phyloP scores from a whole-genome alignment of 2,113 vertebrate genomes.

The Callipepla squamata region DNA sequence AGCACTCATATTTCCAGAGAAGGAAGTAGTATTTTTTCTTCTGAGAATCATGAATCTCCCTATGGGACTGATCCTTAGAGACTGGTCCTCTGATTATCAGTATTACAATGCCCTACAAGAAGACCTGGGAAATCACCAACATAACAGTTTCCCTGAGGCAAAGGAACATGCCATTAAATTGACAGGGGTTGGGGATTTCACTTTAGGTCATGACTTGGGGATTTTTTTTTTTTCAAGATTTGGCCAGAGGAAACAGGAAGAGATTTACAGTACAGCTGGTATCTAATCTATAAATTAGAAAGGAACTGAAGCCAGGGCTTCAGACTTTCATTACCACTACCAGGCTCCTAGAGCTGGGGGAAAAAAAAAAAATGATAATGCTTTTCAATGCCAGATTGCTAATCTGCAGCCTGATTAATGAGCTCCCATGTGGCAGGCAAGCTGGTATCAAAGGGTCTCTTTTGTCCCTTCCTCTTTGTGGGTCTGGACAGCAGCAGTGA shows the following conservation, averaged over 20 bases:
- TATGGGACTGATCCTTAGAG: not conserved
- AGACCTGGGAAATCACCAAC: not conserved
- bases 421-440: not conserved
- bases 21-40: not conserved
- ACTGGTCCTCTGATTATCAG: not conserved
- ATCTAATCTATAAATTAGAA: conserved; percentile 28
- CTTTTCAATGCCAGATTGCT: not conserved
- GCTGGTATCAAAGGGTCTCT: not conserved
- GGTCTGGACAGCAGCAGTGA: not conserved
- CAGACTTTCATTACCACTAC: not conserved
- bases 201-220: not conserved
- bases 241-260: conserved; percentile 23
- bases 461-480: not conserved
- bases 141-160: not conserved
- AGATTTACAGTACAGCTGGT: not conserved
- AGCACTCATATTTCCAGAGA: not conserved
- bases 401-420: not conserved
- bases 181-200: not conserved
- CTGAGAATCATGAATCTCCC: not conserved
- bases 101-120: not conserved
- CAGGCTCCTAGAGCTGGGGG: not conserved
- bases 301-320: not conserved
- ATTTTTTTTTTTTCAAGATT: not conserved
- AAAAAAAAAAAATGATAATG: not conserved
- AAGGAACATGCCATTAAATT: not conserved